A percentile compares a stretch with the other conserved stretches of the same genome.
phyloP scores from a whole-genome alignment of 2,888 invertebrate genomes.

The Tinea pellionella region DNA sequence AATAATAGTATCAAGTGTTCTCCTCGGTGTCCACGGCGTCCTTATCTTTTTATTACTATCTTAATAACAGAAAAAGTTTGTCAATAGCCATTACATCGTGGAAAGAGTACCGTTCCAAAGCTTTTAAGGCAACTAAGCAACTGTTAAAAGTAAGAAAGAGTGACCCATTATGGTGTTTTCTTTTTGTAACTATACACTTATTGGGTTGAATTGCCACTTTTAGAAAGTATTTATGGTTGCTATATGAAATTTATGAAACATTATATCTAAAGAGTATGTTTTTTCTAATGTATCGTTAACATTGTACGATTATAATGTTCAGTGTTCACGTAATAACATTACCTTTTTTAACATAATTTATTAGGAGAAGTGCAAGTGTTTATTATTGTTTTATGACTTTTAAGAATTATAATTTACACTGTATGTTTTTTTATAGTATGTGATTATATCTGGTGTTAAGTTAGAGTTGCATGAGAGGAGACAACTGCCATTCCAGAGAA shows the following conservation, averaged over 20 bases:
- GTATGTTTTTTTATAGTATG: no score
- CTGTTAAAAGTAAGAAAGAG: constrained; percentile 26
- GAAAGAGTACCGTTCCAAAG: constrained; percentile 28
- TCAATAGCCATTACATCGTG: constrained; percentile 31
- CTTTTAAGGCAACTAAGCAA: constrained; percentile 35
- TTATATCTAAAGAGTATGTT: neutral
- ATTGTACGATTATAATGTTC: neutral
- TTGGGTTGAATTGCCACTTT: constrained; percentile 46
- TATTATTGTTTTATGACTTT: neutral
- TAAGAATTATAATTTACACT: no score
- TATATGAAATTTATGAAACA: constrained; percentile 11
- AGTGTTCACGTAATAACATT: neutral
- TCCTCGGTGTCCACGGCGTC: neutral
- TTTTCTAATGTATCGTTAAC: neutral
- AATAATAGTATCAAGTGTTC: neutral
- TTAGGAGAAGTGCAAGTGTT: neutral
- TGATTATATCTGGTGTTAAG: no score
- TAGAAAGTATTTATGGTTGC: constrained; percentile 34
- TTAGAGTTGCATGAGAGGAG: no score
- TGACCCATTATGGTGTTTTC: constrained; percentile 26
- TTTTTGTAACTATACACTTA: constrained; percentile 24
- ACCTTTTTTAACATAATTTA: neutral
- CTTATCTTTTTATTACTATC: constrained; percentile 26
- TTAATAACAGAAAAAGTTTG: constrained; percentile 34
- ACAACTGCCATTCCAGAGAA: no score